Base-by-base conservation (phyloP, 2,797 vertebrate genomes). In the Chaetodon trifasciatus region DNA sequence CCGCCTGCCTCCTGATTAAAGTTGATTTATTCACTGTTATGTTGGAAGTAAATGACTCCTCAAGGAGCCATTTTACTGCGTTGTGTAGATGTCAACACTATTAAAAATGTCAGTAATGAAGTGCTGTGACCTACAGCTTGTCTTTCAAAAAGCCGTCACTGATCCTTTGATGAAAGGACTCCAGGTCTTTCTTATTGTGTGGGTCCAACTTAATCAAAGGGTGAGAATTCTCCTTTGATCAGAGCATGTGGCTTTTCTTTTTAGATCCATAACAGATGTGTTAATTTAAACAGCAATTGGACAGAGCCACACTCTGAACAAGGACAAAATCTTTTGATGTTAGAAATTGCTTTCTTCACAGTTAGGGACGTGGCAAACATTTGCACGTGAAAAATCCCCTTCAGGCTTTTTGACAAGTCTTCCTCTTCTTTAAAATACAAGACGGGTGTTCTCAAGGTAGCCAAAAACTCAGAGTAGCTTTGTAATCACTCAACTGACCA, bases 271-370 rank as follows among this genome's bases (percentile, higher is more conserved):
- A 70, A 52, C 76, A 79, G 55, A 83, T 76, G 61, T 86, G 75
- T 77, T 84, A 21, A 81, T 86, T 90, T 56, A 67, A 77, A 81
- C 77, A 62, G 73, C 57, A 17, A 53, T 66, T 4, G 21, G 1
- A 69, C 68, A 53, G 23, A 46, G 42, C 28, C 0, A 1, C 12
- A 3, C 2, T 32, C 44, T 9, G 62, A 65, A 63, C 76, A 73
- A 81, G 82, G 56, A 78, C 75, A 44, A 24, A 68, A 64, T 44
- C 74, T 74, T 90, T 81, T 91, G 82, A 91, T 85, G 80, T 86
- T 44, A 64, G 32, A 78, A 76, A 82, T 58, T 66, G 50, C 77
- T 78, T 70, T 70, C 71, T 71, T 50, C 37, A 68, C 55, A n/a
- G 60, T 60, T 13, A 32, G 3, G 24, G 42, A 76, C 21, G 9